Evolutionary conservation across 1,140 invertebrate species (phyloP).

Genomic region (Drosophila micromelanica): DNA sequence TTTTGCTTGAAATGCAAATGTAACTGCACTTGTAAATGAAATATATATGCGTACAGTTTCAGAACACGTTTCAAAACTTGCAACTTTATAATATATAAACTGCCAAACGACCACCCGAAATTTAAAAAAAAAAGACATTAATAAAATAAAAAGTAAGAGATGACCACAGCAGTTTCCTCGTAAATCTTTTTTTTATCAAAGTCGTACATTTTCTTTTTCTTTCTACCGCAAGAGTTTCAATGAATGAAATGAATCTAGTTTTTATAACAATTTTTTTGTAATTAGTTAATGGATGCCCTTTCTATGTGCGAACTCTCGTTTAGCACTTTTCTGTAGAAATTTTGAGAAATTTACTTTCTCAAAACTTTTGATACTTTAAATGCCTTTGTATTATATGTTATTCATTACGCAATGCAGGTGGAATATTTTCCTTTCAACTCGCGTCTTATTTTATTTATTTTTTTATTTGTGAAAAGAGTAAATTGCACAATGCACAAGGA

Average conservation of each 20-base stretch:
- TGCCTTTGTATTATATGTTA: slow-evolving; percentile 38
- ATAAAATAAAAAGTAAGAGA: no score
- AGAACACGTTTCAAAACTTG: no score
- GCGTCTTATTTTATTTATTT: neutral
- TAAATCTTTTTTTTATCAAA: slow-evolving; percentile 22
- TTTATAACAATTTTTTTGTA: slow-evolving; percentile 35
- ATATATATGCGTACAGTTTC: no score
- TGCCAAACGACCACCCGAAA: no score
- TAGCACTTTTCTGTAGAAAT: slow-evolving; percentile 9
- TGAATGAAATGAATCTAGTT: no score
- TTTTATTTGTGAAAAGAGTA: slow-evolving; percentile 20
- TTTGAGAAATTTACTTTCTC: slow-evolving; percentile 21
- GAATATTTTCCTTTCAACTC: slow-evolving; percentile 22
- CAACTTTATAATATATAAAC: no score
- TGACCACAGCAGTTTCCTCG: no score
- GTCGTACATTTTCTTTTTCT: slow-evolving; percentile 17
- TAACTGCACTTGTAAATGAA: no score
- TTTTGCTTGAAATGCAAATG: no score
- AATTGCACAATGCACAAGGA: slow-evolving; percentile 38
- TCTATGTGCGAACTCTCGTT: neutral
- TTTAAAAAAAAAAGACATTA: no score
- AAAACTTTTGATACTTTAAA: slow-evolving; percentile 37
- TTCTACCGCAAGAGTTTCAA: slow-evolving; percentile 34
- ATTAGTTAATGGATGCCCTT: slow-evolving; percentile 45
- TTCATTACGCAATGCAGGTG: slow-evolving; percentile 34